Conservation (phyloP, 2,888 invertebrate genomes). For the Mylabris sibirica region DNA sequence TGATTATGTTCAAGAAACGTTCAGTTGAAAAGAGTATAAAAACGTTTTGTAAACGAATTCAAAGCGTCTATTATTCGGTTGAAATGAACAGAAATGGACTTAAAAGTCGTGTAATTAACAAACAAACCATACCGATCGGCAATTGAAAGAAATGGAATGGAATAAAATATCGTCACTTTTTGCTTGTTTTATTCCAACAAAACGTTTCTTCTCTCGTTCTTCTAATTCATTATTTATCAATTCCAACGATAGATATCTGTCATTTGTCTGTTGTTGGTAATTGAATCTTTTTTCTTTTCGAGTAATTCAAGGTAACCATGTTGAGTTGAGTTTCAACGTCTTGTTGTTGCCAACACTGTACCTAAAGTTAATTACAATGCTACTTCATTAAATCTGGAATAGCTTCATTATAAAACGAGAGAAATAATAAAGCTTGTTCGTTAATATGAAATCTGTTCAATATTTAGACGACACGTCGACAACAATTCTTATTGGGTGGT, state of each 20-base stretch:
- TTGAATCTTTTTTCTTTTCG: not conserved
- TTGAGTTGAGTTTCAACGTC: conserved; percentile 7
- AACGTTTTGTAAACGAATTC: not conserved
- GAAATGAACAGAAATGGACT: not conserved
- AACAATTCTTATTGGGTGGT: conserved; percentile 7
- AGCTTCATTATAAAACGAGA: not conserved
- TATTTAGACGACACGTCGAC: not conserved
- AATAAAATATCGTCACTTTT: conserved; percentile 4
- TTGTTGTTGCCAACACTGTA: not conserved
- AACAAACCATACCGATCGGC: not conserved
- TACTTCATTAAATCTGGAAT: conserved; percentile 4
- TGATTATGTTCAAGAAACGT: not conserved
- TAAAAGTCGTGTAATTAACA: conserved; percentile 4
- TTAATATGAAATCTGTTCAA: not conserved
- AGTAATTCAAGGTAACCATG: conserved; percentile 11
- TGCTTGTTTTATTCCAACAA: not conserved
- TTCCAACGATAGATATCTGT: not conserved
- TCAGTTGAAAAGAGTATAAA: not conserved
- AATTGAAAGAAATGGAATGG: not conserved
- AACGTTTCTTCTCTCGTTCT: not conserved
- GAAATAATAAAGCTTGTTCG: not conserved
- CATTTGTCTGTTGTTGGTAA: not conserved
- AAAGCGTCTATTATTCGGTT: conserved; percentile 3
- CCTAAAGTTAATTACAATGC: conserved; percentile 5
- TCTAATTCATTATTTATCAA: not conserved